Evolutionary conservation across 1,140 invertebrate species (phyloP).

Genomic region (Drosophila kanapiae): DNA sequence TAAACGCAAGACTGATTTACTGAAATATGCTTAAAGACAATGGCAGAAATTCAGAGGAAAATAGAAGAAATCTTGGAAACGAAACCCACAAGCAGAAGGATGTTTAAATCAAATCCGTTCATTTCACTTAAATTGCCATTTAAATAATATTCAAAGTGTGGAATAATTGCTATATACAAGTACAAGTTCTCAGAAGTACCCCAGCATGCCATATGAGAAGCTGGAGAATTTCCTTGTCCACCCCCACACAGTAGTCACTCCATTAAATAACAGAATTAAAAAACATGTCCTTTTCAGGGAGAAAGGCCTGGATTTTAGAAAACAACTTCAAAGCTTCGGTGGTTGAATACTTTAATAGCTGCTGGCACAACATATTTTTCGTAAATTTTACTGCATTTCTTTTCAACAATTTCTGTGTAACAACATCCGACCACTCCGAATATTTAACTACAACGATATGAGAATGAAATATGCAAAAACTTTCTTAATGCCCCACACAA

Average conservation of each 20-base stretch:
- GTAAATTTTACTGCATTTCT: background rate
- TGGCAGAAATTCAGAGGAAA: background rate
- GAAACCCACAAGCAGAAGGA: background rate
- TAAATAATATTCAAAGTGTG: background rate
- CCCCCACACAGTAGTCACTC: background rate
- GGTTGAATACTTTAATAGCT: slow-evolving; percentile 1
- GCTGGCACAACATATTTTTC: background rate
- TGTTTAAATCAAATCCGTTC: background rate
- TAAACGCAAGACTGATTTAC: background rate
- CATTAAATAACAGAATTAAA: slow-evolving; percentile 3
- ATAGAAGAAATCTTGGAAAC: background rate
- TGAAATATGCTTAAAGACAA: background rate
- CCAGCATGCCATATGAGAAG: background rate
- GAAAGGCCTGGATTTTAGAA: background rate
- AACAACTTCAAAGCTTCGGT: background rate
- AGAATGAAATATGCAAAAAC: background rate
- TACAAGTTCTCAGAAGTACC: background rate
- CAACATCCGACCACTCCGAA: background rate
- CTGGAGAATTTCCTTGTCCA: background rate
- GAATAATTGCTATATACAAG: background rate
- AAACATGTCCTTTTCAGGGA: background rate
- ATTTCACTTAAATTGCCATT: background rate
- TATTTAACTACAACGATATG: background rate
- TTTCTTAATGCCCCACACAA: slow-evolving; percentile 9
- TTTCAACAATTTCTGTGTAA: background rate